A percentile compares a stretch with the other conserved stretches of the same genome.
Conservation (phyloP, 2,888 invertebrate genomes). For the Brachylomia viminalis region DNA sequence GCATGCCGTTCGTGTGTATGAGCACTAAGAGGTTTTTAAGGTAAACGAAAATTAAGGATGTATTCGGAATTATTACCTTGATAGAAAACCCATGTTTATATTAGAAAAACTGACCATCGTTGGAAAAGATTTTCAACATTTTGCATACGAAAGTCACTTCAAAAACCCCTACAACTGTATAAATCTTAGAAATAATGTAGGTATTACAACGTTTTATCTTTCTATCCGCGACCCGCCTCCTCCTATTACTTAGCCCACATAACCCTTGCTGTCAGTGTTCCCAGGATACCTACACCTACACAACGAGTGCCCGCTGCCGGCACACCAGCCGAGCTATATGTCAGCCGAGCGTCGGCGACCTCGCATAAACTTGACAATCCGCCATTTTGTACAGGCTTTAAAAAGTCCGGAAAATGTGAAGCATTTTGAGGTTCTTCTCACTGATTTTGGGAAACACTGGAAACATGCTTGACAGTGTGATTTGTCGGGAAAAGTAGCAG, state of each 20-base stretch:
- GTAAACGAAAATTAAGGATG: background rate
- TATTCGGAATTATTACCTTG: background rate
- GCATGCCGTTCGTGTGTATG: no score
- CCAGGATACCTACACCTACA: conserved; percentile 37
- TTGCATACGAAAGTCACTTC: background rate
- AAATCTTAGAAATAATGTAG: no score
- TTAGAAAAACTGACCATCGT: background rate
- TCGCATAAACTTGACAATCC: conserved; percentile 45
- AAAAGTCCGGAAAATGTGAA: conserved; percentile 20
- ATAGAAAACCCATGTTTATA: background rate
- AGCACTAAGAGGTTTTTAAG: no score
- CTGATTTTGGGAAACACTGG: background rate
- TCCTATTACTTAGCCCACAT: conserved; percentile 8
- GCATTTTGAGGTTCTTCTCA: background rate
- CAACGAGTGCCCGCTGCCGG: conserved; percentile 16
- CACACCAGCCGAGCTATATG: conserved; percentile 18
- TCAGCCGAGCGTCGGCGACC: conserved; percentile 15
- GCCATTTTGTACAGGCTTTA: conserved; percentile 36
- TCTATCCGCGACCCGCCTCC: background rate
- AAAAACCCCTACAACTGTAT: background rate
- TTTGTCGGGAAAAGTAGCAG: background rate
- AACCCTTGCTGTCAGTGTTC: conserved; percentile 27
- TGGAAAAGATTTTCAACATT: background rate
- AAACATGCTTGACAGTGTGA: background rate
- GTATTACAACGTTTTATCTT: no score